phyloP scores from a whole-genome alignment of 2,888 invertebrate genomes.

The Pristionchus mayeri region DNA sequence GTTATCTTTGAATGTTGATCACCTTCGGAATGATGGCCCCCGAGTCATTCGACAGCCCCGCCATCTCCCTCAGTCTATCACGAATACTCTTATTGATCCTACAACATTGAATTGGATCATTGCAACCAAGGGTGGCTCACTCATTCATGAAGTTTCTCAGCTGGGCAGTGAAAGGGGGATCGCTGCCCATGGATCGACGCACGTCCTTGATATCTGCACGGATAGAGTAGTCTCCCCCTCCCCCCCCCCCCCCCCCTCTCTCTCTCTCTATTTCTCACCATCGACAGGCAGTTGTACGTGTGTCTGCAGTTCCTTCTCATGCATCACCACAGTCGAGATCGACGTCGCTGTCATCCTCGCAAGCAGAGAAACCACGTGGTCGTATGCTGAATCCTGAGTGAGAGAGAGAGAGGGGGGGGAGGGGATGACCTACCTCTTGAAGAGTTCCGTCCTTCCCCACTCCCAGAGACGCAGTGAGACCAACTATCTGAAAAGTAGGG shows the following conservation, averaged over 20 bases:
- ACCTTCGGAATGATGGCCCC: slow-evolving; percentile 32
- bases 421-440: not conserved
- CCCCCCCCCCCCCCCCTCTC: not conserved
- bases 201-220: slow-evolving; percentile 22
- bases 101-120: not conserved
- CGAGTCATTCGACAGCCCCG: not conserved
- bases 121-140: not conserved
- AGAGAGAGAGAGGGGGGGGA: not conserved
- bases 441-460: slow-evolving; percentile 52
- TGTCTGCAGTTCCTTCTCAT: slow-evolving; percentile 11
- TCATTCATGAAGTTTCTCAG: not conserved
- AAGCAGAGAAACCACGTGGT: not conserved
- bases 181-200: not conserved
- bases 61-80: not conserved
- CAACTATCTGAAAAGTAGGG: slow-evolving; percentile 57
- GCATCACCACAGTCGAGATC: not conserved
- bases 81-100: not conserved
- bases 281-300: slow-evolving; percentile 43
- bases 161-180: not conserved
- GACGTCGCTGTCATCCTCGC: slow-evolving; percentile 15
- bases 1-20: not conserved
- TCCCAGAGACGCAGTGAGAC: slow-evolving; percentile 68
- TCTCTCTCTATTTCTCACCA: too few species aligned
- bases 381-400: not conserved
- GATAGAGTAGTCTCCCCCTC: not conserved